Evolutionary conservation across 2,888 invertebrate genomes (phyloP).

Genomic region (Phengaris alcon): DNA sequence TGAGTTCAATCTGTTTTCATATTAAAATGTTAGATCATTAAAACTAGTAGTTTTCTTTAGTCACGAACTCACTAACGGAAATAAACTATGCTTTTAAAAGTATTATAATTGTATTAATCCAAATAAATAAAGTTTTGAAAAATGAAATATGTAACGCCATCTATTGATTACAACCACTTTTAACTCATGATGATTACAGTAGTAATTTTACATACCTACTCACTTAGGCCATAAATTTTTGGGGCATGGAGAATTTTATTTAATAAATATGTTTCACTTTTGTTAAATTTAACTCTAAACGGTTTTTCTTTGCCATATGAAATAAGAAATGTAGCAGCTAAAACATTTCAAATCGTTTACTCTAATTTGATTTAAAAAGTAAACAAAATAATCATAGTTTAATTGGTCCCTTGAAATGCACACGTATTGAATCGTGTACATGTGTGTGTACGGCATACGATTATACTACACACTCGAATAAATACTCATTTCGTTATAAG

Average conservation of each 20-base stretch:
- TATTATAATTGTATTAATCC: background rate
- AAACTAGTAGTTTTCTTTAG: constrained; percentile 15
- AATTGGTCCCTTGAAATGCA: background rate
- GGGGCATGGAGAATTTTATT: background rate
- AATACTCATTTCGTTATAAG: constrained; percentile 39
- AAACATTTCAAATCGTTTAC: background rate
- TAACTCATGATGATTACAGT: background rate
- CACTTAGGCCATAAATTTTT: constrained; percentile 53
- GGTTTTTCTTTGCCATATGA: background rate
- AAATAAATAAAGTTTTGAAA: background rate
- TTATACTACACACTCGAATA: constrained; percentile 53
- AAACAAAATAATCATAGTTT: background rate
- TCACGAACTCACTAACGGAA: background rate
- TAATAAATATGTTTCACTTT: background rate
- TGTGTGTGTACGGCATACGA: constrained; percentile 16
- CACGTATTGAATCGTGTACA: background rate
- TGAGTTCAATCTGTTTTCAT: constrained; percentile 11
- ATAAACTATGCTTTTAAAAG: background rate
- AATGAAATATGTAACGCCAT: constrained; percentile 6
- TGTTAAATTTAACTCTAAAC: background rate
- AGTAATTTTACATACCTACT: constrained; percentile 42
- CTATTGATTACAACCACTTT: too few relatives aligned
- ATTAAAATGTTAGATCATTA: constrained; percentile 17
- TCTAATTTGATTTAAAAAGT: background rate
- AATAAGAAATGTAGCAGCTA: background rate